Base-by-base conservation (phyloP, 2,113 vertebrate genomes). In the Delphinapterus leucas region DNA sequence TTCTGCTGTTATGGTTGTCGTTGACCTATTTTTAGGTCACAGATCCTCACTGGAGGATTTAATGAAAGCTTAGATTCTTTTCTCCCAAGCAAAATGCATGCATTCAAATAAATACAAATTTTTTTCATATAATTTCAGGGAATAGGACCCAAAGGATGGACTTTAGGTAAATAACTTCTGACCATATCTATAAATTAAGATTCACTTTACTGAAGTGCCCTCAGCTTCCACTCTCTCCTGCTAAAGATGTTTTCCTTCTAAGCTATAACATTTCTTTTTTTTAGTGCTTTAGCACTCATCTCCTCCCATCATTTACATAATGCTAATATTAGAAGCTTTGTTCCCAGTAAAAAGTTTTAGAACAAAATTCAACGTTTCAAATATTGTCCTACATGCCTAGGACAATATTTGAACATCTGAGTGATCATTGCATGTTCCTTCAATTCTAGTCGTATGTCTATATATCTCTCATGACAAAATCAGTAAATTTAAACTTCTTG, bases 21-120 rank as follows among this genome's bases (percentile, higher is more conserved):
- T 68, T 95, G 84, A 94, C 60, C 73, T 97, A 70, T 95, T 68
- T 90, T 92, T 93, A 88, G 53, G 60, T 96, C 71, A 85, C 15
- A 83, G 41, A 63, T 58, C 4, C n/a, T 95, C 47, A 23, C 18
- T 58, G 9, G 53, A 79, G 9, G 63, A 94, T 88, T 84, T 89
- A 87, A 91, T 83, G 38, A 76, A 92, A 92, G 31, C 28, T 80
- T 55, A 89, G 12, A 38, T n/a, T 90, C 21, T 76, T 87, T 96
- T 73, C 36, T 84, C 10, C 11, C 5, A 93, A 86, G 58, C 25
- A 88, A 84, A 97, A 96, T 92, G 10, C 55, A 73, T 79, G 6
- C 44, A 36, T 97, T 23, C 36, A 96, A 96, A 80, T 93, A 96
- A 88, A 87, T 85, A 68, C 20, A 94, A 93, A 85, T 2, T 73